phyloP scores from a whole-genome alignment of 2,797 vertebrate species.

The Knipowitschia caucasica region DNA sequence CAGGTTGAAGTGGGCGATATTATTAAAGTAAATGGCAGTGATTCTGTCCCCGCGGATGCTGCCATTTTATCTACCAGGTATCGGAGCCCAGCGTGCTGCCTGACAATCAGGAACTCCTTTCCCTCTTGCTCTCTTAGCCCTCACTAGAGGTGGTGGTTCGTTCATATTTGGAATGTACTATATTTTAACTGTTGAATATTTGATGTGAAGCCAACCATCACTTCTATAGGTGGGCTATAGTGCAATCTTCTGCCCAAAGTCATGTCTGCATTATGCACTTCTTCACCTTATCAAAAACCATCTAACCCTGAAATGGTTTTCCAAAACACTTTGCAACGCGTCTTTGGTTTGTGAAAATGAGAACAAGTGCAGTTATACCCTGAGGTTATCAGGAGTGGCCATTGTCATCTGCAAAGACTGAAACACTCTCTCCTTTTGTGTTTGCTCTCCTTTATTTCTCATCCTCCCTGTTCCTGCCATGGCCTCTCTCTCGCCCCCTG shows the following conservation, averaged over 20 bases:
- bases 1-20: slow-evolving; percentile 97
- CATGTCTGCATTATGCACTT: slow-evolving; percentile 46
- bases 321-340: not conserved
- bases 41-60: slow-evolving; percentile 95
- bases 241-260: slow-evolving; percentile 42
- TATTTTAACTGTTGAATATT: not conserved
- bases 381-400: slow-evolving; percentile 51
- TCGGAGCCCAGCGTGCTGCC: slow-evolving; percentile 78
- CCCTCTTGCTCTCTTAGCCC: slow-evolving; percentile 26
- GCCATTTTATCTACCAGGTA: slow-evolving; percentile 98
- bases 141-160: slow-evolving; percentile 81
- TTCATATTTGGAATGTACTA: not conserved
- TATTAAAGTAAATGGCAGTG: slow-evolving; percentile 96
- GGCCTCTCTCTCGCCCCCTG: slow-evolving; percentile 70
- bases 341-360: slow-evolving; percentile 81
- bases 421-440: slow-evolving; percentile 68
- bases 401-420: slow-evolving; percentile 57
- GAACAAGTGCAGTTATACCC: slow-evolving; percentile 57
- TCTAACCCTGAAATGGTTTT: slow-evolving; percentile 18
- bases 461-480: slow-evolving; percentile 61
- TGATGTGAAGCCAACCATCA: slow-evolving; percentile 42
- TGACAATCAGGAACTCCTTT: slow-evolving; percentile 71
- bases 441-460: slow-evolving; percentile 36
- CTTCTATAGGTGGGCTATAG: slow-evolving; percentile 52
- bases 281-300: slow-evolving; percentile 67